Base-by-base conservation (phyloP, 2,113 vertebrate genomes). In the Enhydra lutris region DNA sequence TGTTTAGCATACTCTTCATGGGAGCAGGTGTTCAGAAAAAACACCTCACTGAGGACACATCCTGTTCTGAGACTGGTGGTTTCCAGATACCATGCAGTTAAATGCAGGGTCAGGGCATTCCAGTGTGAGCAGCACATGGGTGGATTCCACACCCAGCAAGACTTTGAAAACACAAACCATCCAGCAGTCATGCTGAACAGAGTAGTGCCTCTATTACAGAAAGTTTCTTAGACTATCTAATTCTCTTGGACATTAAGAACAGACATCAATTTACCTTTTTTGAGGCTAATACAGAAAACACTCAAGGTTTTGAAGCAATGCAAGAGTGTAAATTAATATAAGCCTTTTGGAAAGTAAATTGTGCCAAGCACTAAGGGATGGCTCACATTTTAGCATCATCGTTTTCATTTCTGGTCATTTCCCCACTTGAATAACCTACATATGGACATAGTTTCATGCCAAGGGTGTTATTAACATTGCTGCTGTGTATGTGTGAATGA, bases 81-180 rank as follows among this genome's bases (percentile, higher is more conserved):
- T 81, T n/a, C 80, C 3, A 4, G 14, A 63, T 1, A 24, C 2
- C 2, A 5, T 9, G 9, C 21, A 50, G 26, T n/a, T 50, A 63
- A 29, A 23, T 0, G 1, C 0, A 1, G 23, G n/a, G 63, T 39
- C 23, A 65, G 5, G 10, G 15, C 18, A 12, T 14, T 83, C 63
- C 3, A 10, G 20, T 26, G 10, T 45, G 29, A 29, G 39, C 17
- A 24, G 31, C 2, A 2, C 0, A 0, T 2, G 6, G 0, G 6
- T 26, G 34, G 34, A 21, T 1, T 36, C 21, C 9, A 11, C 1
- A 3, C n/a, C 7, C 4, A 20, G 7, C 17, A 65, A 50, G 42
- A 12, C 29, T 18, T 71, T 18, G 78, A 34, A 74, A 55, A 42
- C 1, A 1, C 24, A 39, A 4, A 29, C 26, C 15, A 7, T 24